Conservation (phyloP, 1,140 invertebrate species). For the Brachystomella parvula region DNA sequence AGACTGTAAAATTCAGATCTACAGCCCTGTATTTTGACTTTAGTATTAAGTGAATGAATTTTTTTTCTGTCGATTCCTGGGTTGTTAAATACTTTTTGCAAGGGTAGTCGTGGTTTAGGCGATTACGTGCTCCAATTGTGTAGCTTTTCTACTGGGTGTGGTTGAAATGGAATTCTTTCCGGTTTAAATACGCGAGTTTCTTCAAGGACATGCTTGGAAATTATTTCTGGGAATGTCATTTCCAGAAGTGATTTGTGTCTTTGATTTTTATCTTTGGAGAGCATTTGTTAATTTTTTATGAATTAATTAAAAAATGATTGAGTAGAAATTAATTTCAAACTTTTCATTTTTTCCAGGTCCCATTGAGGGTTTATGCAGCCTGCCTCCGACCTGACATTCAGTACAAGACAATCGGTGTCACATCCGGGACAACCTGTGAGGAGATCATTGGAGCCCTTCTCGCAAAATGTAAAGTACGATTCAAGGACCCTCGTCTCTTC, state of each 20-base stretch:
- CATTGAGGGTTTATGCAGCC: slow-evolving; percentile 81
- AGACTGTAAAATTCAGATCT: too few relatives aligned
- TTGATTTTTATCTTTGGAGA: neutral
- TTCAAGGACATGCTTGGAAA: neutral
- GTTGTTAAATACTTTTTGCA: too few relatives aligned
- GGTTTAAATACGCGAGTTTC: too few relatives aligned
- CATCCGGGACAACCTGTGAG: slow-evolving; percentile 68
- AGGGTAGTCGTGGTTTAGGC: too few relatives aligned
- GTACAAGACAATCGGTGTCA: slow-evolving; percentile 83
- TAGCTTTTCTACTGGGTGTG: too few relatives aligned
- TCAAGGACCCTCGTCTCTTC: slow-evolving; percentile 83
- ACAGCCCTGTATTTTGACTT: too few relatives aligned
- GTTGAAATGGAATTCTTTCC: too few relatives aligned
- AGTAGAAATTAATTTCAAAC: neutral
- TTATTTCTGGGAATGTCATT: neutral
- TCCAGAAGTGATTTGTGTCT: neutral
- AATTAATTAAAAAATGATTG: neutral
- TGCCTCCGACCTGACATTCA: slow-evolving; percentile 83
- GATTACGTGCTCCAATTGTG: too few relatives aligned
- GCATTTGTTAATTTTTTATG: neutral
- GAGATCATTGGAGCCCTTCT: slow-evolving; percentile 76
- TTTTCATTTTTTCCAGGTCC: slow-evolving; percentile 58
- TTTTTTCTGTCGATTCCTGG: too few relatives aligned
- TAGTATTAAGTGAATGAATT: too few relatives aligned
- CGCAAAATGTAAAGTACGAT: slow-evolving; percentile 81